Conservation (phyloP, 2,797 vertebrate species). For the Halcyon leucocephala region DNA sequence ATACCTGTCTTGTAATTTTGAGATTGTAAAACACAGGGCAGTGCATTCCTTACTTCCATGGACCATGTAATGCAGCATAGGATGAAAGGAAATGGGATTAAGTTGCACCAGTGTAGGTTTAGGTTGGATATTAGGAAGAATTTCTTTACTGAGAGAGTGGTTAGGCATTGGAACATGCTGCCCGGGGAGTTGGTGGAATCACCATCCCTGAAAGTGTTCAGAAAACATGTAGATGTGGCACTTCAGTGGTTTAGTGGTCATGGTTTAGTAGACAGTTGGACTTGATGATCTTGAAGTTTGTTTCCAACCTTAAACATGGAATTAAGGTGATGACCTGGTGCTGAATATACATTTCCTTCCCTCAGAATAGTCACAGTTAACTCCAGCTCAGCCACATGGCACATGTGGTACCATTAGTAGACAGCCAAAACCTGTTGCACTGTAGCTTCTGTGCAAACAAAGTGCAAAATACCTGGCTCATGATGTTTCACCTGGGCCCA, state of each 20-base stretch:
- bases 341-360: not conserved
- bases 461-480: not conserved
- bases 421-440: not conserved
- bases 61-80: not conserved
- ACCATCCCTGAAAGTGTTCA: too few relatives aligned
- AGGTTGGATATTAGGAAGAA: too few relatives aligned
- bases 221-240: too few relatives aligned
- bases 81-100: too few relatives aligned
- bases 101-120: too few relatives aligned
- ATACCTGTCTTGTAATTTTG: not conserved
- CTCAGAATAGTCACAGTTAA: not conserved
- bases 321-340: not conserved
- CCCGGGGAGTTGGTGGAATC: too few relatives aligned
- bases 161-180: too few relatives aligned
- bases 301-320: too few relatives aligned
- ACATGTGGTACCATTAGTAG: fast-evolving
- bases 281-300: too few relatives aligned
- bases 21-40: not conserved
- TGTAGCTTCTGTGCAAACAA: not conserved
- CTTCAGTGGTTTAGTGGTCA: too few relatives aligned
- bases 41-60: not conserved
- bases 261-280: too few relatives aligned
- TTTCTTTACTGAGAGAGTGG: too few relatives aligned
- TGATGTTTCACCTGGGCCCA: not conserved
- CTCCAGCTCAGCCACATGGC: not conserved